Evolutionary conservation across 2,888 invertebrate genomes (phyloP).

Genomic region (Shargacucullia verbasci): DNA sequence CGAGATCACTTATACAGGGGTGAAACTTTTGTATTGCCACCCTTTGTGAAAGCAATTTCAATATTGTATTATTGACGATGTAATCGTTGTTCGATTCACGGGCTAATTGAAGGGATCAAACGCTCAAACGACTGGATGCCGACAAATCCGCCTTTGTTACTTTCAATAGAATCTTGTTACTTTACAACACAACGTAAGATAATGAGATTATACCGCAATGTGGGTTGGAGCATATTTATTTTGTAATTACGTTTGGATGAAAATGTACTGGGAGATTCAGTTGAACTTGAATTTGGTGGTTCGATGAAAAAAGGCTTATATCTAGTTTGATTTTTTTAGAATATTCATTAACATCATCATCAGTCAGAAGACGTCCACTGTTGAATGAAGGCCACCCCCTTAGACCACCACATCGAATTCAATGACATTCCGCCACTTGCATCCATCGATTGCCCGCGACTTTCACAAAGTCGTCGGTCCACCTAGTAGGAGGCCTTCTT

Average conservation of each 20-base stretch:
- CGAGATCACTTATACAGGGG: background rate
- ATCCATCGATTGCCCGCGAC: too few species aligned
- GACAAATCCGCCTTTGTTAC: conserved; percentile 48
- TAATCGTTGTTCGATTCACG: conserved; percentile 28
- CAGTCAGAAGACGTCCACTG: too few species aligned
- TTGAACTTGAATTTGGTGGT: too few species aligned
- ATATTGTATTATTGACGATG: conserved; percentile 23
- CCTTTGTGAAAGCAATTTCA: conserved; percentile 16
- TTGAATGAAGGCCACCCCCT: too few species aligned
- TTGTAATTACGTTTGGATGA: background rate
- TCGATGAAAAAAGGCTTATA: too few species aligned
- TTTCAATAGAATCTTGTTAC: conserved; percentile 40
- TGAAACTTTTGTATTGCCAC: background rate
- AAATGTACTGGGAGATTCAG: too few species aligned
- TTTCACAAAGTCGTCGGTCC: too few species aligned
- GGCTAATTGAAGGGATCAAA: conserved; percentile 51
- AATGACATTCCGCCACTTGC: too few species aligned
- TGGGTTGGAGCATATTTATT: conserved; percentile 3
- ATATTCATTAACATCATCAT: too few species aligned
- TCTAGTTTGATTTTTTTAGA: too few species aligned
- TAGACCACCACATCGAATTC: too few species aligned
- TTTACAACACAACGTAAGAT: conserved; percentile 30
- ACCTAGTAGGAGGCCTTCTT: too few species aligned
- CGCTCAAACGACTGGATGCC: conserved; percentile 42
- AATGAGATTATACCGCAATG: conserved; percentile 32